Evolutionary conservation across 2,888 invertebrate species (phyloP), one percentile per base, ranked within the genome.

Genomic region (Apantesis nais): DNA sequence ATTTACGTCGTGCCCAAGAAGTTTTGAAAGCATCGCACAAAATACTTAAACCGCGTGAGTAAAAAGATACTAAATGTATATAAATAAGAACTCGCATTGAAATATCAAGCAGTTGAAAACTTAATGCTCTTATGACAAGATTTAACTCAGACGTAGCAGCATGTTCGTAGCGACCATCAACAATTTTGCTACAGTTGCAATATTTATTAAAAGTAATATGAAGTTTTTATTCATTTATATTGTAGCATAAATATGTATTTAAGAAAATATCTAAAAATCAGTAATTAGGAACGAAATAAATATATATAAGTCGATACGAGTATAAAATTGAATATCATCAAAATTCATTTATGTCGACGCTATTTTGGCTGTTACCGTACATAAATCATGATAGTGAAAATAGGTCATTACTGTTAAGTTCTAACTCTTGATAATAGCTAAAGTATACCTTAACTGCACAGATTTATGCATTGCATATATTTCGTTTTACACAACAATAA

Each of bases 161-260:
- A 25, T 64, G 58, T 52, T 22, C 74, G 81, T 78, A 77, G 79
- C 78, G 52, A n/a, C 19, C 73, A 71, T 74, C 73, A 75, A 84
- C 76, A 74, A 75, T 68, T 7, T 1, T 44, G 73, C 79, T 81
- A 82, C 79, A 79, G 81, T 77, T 76, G 76, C 74, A 71, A 34
- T 61, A 69, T 62, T 44, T 19, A 34, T 39, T 39, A 2, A 19
- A 48, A 41, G 0, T 0, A 61, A 31, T 62, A n/a, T n/a, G n/a
- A n/a, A n/a, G 11, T n/a, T 12, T 34, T 31, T 16, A 4, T 22
- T 37, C 1, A 34, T 16, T 8, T 16, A 62, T 37, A 37, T 34
- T 34, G 8, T 19, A 31, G 2, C 0, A 3, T 37, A 1, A 62
- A 62, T 34, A 34, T 62, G 8, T 16, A 62, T 25, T 22, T 62